Base-by-base conservation (phyloP, 2,888 invertebrate genomes). In the Micropterix aruncella region DNA sequence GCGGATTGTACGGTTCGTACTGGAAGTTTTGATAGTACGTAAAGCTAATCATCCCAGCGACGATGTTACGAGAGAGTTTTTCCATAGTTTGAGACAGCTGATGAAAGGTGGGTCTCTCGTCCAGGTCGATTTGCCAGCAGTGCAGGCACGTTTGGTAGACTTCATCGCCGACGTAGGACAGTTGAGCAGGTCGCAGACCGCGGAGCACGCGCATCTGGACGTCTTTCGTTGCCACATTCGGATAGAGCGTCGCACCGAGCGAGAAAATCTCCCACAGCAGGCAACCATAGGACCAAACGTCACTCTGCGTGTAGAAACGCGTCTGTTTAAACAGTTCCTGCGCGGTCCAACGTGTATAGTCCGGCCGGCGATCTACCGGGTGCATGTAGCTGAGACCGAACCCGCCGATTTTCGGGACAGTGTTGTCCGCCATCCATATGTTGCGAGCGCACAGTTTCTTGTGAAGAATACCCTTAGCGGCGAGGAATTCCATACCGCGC, bases 211-310 rank as follows among this genome's bases (percentile, higher is more conserved):
- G 74, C 7, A 79, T 77, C 1, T 77, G 63, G 1, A 88, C 70
- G 54, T 85, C 83, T 53, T 75, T 75, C 46, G 73, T 79, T 3
- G 66, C 63, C n/a, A 84, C 70, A 53, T 79, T 77, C 1, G 78
- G 73, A 57, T 85, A 89, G 0, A 84, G 85, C 1, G 90, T 90
- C 1, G 79, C 89, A 36, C 80, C 89, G 56, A 90, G 65, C 3
- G 83, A 78, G 52, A 83, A 72, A 47, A 83, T 79, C 62, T 91
- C 91, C 90, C 90, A 91, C 48, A 89, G 65, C 9, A 89, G 59
- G 47, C 86, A 79, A 1, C 84, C 89, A 60, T 80, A 88, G 0
- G 88, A 83, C 90, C 90, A 91, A 3, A 87, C 74, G 55, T 89
- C 87, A 44, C 83, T 83, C 54, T 84, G 80, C 3, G 70, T 65